Base-by-base conservation (phyloP, 2,888 invertebrate genomes). In the Gnatocerus cornutus region DNA sequence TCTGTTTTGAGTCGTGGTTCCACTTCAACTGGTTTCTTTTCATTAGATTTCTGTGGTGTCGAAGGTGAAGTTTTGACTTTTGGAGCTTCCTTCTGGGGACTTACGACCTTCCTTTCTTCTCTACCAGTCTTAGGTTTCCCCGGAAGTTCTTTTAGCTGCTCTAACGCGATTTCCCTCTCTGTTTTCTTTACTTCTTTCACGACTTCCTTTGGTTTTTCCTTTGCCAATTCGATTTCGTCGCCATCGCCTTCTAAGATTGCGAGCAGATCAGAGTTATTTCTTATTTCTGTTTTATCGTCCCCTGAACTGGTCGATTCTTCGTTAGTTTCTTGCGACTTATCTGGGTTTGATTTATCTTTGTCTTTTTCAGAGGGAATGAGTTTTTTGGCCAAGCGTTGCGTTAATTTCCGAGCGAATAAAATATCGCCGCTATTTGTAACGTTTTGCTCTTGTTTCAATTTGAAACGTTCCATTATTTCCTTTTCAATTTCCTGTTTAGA, bases 221-320 rank as follows among this genome's bases (percentile, higher is more conserved):
- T 73, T 21, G 71, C 73, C 6, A 55, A 9, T 14, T 48, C 33
- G 3, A 67, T 21, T 12, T 81, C 79, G 73, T 86, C 87, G 5
- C 84, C 87, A 43, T 88, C 87, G 29, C 89, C 89, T 79, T 89
- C 89, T 10, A 89, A 79, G 73, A 89, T 88, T 0, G 88, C 88
- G 9, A 89, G 77, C 16, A 89, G 78, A 73, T 89, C 89, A 10
- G 87, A 87, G 75, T 88, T 86, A 73, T 88, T 86, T 0, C 84
- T 77, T 30, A 50, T 74, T 70, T 37, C 65, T 13, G 39, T 72
- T 56, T 46, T 67, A 8, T 61, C 68, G 27, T 69, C 48, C 16
- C 39, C 33, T 2, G 68, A 53, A 30, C 53, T 55, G 3, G 8
- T 45, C 7, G 65, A 8, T 52, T 50, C 62, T 9, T n/a, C 37